Percentiles rank a stretch among this genome's conserved stretches.
phyloP scores from a whole-genome alignment of 2,113 vertebrate genomes.

The Muntiacus reevesi region DNA sequence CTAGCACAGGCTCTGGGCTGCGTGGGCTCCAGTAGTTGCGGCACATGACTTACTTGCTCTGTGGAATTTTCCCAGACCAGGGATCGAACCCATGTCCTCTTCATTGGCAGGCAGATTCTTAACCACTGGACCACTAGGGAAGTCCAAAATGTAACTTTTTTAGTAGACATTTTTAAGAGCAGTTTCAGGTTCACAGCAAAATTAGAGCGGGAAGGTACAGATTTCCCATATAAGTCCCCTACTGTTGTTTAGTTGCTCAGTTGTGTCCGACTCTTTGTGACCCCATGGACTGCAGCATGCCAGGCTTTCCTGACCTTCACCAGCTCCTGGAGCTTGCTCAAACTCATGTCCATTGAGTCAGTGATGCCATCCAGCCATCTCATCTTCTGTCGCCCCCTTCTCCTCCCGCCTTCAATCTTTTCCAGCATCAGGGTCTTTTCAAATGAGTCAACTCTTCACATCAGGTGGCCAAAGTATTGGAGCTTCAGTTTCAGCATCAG shows the following conservation, averaged over 20 bases:
- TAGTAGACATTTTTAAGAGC: not conserved
- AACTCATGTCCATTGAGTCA: not conserved
- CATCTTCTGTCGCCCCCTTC: not conserved
- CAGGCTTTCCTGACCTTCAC: not conserved
- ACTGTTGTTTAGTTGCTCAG: not conserved
- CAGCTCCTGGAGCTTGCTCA: not conserved
- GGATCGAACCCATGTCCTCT: not conserved
- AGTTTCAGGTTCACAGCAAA: not conserved
- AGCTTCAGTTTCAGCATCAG: not conserved
- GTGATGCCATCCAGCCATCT: not conserved
- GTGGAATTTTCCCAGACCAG: not conserved
- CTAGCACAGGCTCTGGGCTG: not conserved
- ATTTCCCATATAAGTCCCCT: not conserved
- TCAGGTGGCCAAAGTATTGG: not conserved
- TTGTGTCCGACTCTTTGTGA: not conserved
- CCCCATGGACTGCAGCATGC: rapidly evolving
- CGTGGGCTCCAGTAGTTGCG: rapidly evolving
- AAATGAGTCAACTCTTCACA: not conserved
- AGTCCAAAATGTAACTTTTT: not conserved
- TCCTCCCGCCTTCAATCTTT: not conserved
- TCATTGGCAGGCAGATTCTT: not conserved
- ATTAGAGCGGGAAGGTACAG: not conserved
- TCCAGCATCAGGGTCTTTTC: not conserved
- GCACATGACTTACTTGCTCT: not conserved
- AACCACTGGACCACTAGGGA: not conserved